phyloP scores from a whole-genome alignment of 1,140 invertebrate genomes.

The Sycophila sp. region DNA sequence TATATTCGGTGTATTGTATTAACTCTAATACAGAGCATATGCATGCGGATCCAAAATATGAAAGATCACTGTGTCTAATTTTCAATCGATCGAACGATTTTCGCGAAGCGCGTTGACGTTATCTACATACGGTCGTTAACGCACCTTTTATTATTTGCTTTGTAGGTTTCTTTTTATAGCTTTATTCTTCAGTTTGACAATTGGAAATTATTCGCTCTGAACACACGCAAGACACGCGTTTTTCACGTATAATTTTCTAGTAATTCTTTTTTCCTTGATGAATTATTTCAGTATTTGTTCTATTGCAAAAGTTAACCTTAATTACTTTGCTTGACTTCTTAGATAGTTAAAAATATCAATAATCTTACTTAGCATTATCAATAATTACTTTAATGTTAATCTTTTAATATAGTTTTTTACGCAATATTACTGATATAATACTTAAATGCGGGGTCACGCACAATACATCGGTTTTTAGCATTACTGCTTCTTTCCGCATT shows the following conservation, averaged over 20 bases:
- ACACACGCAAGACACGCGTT: conserved; percentile 44
- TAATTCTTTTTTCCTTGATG: conserved; percentile 40
- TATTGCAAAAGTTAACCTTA: conserved; percentile 59
- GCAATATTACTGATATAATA: conserved; percentile 61
- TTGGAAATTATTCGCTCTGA: conserved; percentile 44
- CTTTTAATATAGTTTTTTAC: conserved; percentile 61
- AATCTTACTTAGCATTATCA: conserved; percentile 63
- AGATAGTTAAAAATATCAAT: conserved; percentile 63
- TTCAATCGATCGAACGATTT: conserved; percentile 44
- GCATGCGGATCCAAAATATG: conserved; percentile 57
- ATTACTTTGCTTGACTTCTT: conserved; percentile 54
- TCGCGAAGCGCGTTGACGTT: conserved; percentile 45
- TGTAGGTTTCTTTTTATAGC: conserved; percentile 20
- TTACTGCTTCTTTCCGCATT: conserved; percentile 16
- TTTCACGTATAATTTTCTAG: conserved; percentile 40
- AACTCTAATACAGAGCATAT: conserved; percentile 60
- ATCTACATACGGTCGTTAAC: conserved; percentile 44
- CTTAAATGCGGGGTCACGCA: conserved; percentile 62
- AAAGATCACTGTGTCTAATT: conserved; percentile 46
- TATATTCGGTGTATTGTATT: conserved; percentile 56
- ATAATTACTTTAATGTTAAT: conserved; percentile 57
- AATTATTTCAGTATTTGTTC: conserved; percentile 44
- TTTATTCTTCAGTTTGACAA: conserved; percentile 39
- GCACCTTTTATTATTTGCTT: conserved; percentile 41
- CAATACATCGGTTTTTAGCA: conserved; percentile 46